phyloP scores from a whole-genome alignment of 2,888 invertebrate species.

The Cephus runcator region DNA sequence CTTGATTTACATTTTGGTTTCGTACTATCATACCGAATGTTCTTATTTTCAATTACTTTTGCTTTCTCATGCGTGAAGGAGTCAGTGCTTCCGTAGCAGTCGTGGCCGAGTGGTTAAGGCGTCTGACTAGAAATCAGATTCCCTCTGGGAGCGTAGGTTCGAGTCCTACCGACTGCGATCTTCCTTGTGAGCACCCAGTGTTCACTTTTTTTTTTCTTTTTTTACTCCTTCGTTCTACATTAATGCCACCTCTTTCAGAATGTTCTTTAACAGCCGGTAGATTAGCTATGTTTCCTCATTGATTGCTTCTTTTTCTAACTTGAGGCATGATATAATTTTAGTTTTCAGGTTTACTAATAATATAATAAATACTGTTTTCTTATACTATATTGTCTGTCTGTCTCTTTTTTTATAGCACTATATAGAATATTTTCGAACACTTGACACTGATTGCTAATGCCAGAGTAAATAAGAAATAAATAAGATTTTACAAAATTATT shows the following conservation, averaged over 20 bases:
- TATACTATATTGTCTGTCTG: too few species aligned
- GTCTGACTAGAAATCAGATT: conserved; percentile 91
- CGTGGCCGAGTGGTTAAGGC: conserved; percentile 91
- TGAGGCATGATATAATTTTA: neutral
- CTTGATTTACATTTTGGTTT: neutral
- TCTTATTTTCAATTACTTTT: neutral
- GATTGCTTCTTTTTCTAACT: neutral
- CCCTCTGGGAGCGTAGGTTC: conserved; percentile 92
- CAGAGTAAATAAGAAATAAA: neutral
- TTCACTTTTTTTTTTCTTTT: neutral
- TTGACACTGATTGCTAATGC: neutral
- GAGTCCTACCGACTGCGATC: conserved; percentile 86
- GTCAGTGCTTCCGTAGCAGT: conserved; percentile 67
- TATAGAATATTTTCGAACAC: neutral
- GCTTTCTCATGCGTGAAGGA: neutral
- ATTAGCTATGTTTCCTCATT: neutral
- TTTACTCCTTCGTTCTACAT: neutral
- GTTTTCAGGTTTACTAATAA: too few species aligned
- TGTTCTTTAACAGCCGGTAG: neutral
- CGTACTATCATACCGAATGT: neutral
- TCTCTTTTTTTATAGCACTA: neutral
- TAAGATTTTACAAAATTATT: neutral
- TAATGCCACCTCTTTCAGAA: neutral
- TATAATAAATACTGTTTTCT: too few species aligned
- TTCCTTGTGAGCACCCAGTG: neutral